phyloP scores from a whole-genome alignment of 2,113 vertebrate species.

The Oncorhynchus masou region DNA sequence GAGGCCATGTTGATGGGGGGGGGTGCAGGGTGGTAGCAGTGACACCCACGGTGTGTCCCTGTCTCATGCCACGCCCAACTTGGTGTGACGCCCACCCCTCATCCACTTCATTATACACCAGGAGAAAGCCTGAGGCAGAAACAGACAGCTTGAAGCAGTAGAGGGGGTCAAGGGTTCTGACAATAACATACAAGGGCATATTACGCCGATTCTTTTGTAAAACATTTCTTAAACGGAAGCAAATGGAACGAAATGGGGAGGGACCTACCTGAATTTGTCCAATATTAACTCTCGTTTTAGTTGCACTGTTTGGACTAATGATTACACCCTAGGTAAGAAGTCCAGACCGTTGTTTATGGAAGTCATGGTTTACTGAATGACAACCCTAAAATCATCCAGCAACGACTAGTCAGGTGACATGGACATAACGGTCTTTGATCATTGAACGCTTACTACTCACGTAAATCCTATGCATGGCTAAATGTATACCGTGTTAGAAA shows the following conservation, averaged over 20 bases:
- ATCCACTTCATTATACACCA: constrained; percentile 36
- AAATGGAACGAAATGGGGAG: too few relatives aligned
- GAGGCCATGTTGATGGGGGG: constrained; percentile 78
- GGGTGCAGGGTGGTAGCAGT: constrained; percentile 7
- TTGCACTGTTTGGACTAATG: too few relatives aligned
- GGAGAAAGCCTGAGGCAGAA: constrained; percentile 2
- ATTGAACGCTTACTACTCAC: too few relatives aligned
- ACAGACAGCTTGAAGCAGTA: not conserved
- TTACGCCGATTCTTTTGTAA: too few relatives aligned
- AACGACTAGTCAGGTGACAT: not conserved
- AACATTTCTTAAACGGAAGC: too few relatives aligned
- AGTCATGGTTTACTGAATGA: not conserved
- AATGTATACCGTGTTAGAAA: too few relatives aligned
- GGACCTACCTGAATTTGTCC: too few relatives aligned
- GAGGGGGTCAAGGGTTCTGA: too few relatives aligned
- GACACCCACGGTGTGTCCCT: constrained; percentile 19
- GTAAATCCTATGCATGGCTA: too few relatives aligned
- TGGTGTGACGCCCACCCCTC: constrained; percentile 25
- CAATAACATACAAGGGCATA: too few relatives aligned
- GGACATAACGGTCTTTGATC: not conserved
- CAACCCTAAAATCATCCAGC: not conserved
- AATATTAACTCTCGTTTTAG: too few relatives aligned
- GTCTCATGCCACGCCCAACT: constrained; percentile 39
- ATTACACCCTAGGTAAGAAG: too few relatives aligned
- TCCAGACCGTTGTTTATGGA: not conserved